Evolutionary conservation across 2,888 invertebrate genomes (phyloP).

Genomic region (Archaeoteleia sp.): DNA sequence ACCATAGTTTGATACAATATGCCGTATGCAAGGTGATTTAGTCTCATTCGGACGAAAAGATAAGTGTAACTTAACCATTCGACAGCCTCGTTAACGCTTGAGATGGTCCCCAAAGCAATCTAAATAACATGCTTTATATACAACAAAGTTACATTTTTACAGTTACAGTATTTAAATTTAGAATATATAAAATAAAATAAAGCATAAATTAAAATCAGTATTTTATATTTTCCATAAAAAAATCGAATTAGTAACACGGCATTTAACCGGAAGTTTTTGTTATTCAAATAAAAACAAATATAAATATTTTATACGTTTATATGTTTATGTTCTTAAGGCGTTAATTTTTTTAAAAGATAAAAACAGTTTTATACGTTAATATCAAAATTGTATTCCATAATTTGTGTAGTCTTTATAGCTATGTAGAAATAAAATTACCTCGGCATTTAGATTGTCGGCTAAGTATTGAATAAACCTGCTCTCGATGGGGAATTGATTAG

Average conservation of each 20-base stretch:
- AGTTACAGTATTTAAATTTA: too few species aligned
- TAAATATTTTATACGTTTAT: too few species aligned
- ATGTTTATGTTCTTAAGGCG: too few species aligned
- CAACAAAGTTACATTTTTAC: too few species aligned
- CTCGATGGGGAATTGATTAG: conserved; percentile 98
- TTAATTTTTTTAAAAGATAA: conserved; percentile 8
- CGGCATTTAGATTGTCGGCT: conserved; percentile 98
- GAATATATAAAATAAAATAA: conserved; percentile 7
- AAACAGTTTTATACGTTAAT: conserved; percentile 2
- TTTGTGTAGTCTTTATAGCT: too few species aligned
- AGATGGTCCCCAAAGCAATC: conserved; percentile 92
- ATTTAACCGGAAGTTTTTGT: too few species aligned
- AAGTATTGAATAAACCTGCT: conserved; percentile 95
- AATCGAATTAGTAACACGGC: too few species aligned
- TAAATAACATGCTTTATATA: too few species aligned
- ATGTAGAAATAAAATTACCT: conserved; percentile 81
- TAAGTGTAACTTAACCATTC: conserved; percentile 99
- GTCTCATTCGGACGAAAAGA: conserved; percentile 93
- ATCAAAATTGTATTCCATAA: neutral
- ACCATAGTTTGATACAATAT: conserved; percentile 79
- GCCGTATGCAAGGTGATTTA: conserved; percentile 90
- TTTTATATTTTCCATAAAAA: too few species aligned
- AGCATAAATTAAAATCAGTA: too few species aligned
- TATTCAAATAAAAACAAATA: conserved; percentile 16
- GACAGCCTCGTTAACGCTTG: conserved; percentile 95